These are phyloP conservation scores for Prenolepis imparis DNA, from an alignment of 2,888 invertebrate species.

Conservation along the genomic window DNA sequence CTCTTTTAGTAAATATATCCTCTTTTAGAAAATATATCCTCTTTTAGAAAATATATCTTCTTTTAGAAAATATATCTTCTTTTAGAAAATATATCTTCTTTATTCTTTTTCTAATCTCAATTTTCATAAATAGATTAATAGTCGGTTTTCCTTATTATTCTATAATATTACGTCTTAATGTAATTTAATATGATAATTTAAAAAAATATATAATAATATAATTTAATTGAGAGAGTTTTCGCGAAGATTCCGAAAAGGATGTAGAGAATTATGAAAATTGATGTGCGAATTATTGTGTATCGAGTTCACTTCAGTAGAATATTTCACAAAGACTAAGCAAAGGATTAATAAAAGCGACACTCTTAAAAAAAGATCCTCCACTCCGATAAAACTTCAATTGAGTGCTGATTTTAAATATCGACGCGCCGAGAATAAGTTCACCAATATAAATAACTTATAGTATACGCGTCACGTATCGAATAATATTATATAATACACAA, in stretches of 20 bases:
- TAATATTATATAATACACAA: slow-evolving; percentile 40
- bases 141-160: background rate
- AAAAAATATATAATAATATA: background rate
- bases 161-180: background rate
- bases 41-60: background rate
- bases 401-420: slow-evolving; percentile 17
- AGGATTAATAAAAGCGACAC: background rate
- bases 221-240: background rate
- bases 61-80: too few species aligned
- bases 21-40: background rate
- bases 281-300: background rate
- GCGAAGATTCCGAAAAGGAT: background rate
- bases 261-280: background rate
- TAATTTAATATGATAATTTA: background rate
- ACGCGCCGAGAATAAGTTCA: background rate
- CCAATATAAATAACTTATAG: slow-evolving; percentile 8
- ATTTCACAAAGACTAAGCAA: background rate
- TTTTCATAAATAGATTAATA: background rate
- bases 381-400: background rate
- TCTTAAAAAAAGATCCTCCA: background rate
- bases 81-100: background rate
- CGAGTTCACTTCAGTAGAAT: background rate
- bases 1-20: too few species aligned
- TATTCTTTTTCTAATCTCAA: background rate
- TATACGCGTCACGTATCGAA: background rate